Evolutionary conservation across 2,888 invertebrate species (phyloP).

Genomic region (Timandra comae): DNA sequence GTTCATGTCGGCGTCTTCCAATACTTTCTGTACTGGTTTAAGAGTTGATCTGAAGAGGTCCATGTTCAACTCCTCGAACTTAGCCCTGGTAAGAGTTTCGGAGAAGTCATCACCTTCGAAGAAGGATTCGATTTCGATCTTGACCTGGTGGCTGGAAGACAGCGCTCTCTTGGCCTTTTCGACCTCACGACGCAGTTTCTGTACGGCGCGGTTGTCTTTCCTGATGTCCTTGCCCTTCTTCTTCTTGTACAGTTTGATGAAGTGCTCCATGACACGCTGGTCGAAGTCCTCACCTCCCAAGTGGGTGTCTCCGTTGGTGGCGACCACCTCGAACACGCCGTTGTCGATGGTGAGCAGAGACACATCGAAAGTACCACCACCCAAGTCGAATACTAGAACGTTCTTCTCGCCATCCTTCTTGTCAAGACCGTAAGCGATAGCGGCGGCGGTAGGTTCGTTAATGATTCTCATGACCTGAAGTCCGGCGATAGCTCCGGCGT

Average conservation of each 20-base stretch:
- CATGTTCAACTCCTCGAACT: conserved; percentile 99
- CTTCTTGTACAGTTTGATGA: conserved; percentile 98
- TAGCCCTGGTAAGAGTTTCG: conserved; percentile 97
- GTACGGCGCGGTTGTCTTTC: conserved; percentile 95
- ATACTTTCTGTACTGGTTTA: conserved; percentile 95
- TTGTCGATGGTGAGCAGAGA: conserved; percentile 98
- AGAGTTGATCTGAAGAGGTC: conserved; percentile 92
- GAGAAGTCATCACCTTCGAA: conserved; percentile 99
- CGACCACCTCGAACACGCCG: conserved; percentile 96
- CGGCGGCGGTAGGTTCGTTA: conserved; percentile 98
- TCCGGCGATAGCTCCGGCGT: conserved; percentile 97
- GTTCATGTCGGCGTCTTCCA: conserved; percentile 99
- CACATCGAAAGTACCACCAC: conserved; percentile 99
- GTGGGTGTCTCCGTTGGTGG: conserved; percentile 97
- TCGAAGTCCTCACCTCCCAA: conserved; percentile 99
- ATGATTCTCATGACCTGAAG: conserved; percentile 96
- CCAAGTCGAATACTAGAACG: conserved; percentile 98
- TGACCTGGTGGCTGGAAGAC: conserved; percentile 95
- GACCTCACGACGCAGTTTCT: conserved; percentile 96
- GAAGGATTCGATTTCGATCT: conserved; percentile 99
- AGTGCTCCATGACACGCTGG: conserved; percentile 98
- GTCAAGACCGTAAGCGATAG: conserved; percentile 97
- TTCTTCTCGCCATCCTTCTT: conserved; percentile 99
- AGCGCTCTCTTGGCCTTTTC: conserved; percentile 98
- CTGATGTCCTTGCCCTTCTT: conserved; percentile 98